phyloP scores from a whole-genome alignment of 2,113 vertebrate genomes.

The Paralichthys olivaceus region DNA sequence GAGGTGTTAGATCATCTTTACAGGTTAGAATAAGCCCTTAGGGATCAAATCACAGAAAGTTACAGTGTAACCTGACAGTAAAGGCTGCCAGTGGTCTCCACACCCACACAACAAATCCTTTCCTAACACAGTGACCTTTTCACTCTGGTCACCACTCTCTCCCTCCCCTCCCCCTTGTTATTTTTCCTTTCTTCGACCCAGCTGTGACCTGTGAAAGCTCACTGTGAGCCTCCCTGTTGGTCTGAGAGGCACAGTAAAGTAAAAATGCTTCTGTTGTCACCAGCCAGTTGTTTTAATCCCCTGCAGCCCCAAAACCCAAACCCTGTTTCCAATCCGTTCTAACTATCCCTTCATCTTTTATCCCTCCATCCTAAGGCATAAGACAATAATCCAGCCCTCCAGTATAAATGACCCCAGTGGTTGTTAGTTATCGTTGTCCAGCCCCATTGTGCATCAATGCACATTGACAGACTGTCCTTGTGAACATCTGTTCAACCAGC shows the following conservation, averaged over 20 bases:
- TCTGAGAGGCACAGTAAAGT: not conserved
- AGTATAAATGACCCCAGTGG: slow-evolving; percentile 46
- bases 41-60: slow-evolving; percentile 12
- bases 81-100: not conserved
- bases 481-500: slow-evolving; percentile 71
- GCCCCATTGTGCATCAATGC: slow-evolving; percentile 10
- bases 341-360: not conserved
- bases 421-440: slow-evolving; percentile 45
- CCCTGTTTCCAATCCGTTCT: slow-evolving; percentile 23
- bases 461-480: slow-evolving; percentile 23
- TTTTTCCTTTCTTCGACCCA: slow-evolving; percentile 3
- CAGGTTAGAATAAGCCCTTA: not conserved
- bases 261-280: slow-evolving; percentile 13
- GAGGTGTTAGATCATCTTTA: not conserved
- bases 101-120: slow-evolving; percentile 29
- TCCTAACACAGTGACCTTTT: slow-evolving; percentile 43
- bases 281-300: slow-evolving; percentile 42
- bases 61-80: slow-evolving; percentile 25
- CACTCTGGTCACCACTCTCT: not conserved
- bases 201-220: slow-evolving; percentile 31
- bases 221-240: not conserved
- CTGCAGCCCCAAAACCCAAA: slow-evolving; percentile 13
- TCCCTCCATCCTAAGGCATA: slow-evolving; percentile 42
- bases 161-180: not conserved
- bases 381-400: slow-evolving; percentile 55